phyloP scores from a whole-genome alignment of 2,113 vertebrate species.

The Rhinichthys klamathensis region DNA sequence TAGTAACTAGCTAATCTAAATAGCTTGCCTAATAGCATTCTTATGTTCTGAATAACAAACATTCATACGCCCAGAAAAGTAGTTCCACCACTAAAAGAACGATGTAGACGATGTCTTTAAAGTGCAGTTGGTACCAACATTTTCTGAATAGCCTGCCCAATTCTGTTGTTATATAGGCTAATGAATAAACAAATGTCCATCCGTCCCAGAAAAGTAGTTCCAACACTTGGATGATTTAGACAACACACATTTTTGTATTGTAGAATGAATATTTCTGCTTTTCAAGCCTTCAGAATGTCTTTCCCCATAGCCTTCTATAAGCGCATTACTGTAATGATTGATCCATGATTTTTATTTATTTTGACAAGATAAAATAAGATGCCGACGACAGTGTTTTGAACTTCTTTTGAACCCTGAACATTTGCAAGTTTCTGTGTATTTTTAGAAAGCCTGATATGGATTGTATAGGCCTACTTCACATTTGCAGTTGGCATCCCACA shows the following conservation, averaged over 20 bases:
- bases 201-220: neutral
- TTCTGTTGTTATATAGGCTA: neutral
- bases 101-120: neutral
- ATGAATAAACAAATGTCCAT: neutral
- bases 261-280: neutral
- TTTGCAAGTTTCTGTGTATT: neutral
- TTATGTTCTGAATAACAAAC: neutral
- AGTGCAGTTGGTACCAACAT: no score
- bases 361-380: neutral
- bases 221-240: no score
- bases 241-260: neutral
- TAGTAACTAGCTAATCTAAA: neutral
- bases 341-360: neutral
- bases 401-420: neutral
- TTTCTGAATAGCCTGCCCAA: neutral
- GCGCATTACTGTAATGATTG: neutral
- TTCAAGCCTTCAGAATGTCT: neutral
- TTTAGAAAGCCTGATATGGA: conserved; percentile 6
- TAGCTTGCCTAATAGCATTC: neutral
- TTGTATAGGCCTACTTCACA: neutral
- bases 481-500: conserved; percentile 11
- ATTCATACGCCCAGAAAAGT: neutral
- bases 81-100: neutral
- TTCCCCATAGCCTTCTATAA: neutral
- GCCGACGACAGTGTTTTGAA: neutral